Evolutionary conservation across 2,797 vertebrate genomes (phyloP).

Genomic region (Apogon hyalosoma): DNA sequence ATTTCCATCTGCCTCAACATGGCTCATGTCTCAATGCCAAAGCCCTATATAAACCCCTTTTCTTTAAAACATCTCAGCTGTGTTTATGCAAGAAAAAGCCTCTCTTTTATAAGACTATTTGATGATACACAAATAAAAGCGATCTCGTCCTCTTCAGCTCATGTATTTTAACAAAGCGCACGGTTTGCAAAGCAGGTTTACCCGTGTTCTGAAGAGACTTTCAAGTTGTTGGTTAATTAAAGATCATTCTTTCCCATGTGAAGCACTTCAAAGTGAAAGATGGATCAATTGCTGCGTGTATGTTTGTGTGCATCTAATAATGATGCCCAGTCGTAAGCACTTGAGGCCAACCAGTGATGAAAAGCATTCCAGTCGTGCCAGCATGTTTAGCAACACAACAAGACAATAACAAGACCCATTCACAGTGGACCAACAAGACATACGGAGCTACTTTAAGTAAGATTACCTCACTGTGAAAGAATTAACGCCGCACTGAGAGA

Average conservation of each 20-base stretch:
- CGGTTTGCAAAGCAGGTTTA: not conserved
- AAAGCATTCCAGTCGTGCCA: conserved; percentile 69
- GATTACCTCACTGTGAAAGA: conserved; percentile 62
- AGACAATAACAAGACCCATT: conserved; percentile 55
- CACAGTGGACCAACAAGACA: conserved; percentile 45
- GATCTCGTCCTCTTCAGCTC: not conserved
- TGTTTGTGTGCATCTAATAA: conserved; percentile 32
- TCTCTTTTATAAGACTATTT: conserved; percentile 21
- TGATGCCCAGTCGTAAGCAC: conserved; percentile 34
- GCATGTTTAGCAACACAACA: conserved; percentile 60
- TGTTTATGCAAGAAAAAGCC: conserved; percentile 28
- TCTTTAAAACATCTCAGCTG: conserved; percentile 28
- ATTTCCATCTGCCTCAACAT: conserved; percentile 45
- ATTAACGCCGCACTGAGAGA: conserved; percentile 52
- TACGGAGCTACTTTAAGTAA: conserved; percentile 37
- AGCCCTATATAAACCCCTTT: conserved; percentile 22
- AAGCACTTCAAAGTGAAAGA: not conserved
- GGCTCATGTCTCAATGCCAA: conserved; percentile 16
- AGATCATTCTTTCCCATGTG: not conserved
- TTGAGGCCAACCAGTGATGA: conserved; percentile 44
- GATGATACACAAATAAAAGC: conserved; percentile 34
- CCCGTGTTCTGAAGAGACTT: not conserved
- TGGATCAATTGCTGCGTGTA: conserved; percentile 3
- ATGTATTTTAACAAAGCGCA: conserved; percentile 37
- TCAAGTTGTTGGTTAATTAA: not conserved